Evolutionary conservation across 2,113 vertebrate genomes (phyloP).

Genomic region (Nothocercus nigrocapillus): DNA sequence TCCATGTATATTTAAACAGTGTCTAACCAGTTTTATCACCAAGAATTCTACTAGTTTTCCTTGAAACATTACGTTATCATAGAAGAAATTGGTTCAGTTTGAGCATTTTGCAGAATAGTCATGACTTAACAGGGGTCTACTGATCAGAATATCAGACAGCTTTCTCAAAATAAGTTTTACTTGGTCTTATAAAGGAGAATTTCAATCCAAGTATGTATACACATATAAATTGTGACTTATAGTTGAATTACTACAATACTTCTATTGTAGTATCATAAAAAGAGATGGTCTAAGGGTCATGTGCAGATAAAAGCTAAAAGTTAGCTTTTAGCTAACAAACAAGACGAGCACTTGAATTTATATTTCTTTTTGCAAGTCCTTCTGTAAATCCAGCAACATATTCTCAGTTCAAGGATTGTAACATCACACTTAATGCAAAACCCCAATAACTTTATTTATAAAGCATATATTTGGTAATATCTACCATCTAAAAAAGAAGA

Average conservation of each 20-base stretch:
- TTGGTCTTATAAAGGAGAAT: neutral
- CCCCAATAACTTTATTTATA: neutral
- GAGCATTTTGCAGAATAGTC: neutral
- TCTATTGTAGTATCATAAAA: neutral
- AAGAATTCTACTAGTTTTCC: neutral
- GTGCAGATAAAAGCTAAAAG: neutral
- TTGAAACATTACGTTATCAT: neutral
- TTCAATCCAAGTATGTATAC: neutral
- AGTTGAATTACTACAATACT: neutral
- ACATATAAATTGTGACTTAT: neutral
- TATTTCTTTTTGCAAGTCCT: neutral
- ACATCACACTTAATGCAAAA: neutral
- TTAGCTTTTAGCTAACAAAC: neutral
- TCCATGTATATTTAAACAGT: neutral
- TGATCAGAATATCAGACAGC: neutral
- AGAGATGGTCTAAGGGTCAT: neutral
- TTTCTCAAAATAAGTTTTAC: neutral
- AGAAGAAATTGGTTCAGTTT: neutral
- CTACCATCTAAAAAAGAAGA: neutral
- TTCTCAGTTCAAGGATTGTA: neutral
- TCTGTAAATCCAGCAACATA: neutral
- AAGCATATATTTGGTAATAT: neutral
- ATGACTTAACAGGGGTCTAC: neutral
- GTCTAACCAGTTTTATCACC: neutral
- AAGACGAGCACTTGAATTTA: neutral